A percentile compares a stretch with the other conserved stretches of the same genome.
phyloP scores from a whole-genome alignment of 1,140 invertebrate species.

The Hylaeus anthracinus region DNA sequence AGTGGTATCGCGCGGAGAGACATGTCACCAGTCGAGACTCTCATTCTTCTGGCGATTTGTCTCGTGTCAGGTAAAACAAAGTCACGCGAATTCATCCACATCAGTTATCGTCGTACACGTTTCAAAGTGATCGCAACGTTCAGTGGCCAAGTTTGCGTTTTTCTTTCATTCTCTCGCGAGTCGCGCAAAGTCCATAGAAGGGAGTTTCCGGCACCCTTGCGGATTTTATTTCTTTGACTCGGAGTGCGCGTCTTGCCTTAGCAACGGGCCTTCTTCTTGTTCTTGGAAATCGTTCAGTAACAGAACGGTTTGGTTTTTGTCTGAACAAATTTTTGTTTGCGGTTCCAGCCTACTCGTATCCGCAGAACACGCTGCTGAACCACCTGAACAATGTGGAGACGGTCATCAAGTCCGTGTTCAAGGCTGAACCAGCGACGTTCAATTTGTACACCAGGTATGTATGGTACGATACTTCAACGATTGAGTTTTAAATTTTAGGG shows the following conservation, averaged over 20 bases:
- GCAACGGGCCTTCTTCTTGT: no score
- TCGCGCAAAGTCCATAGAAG: no score
- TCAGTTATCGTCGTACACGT: not conserved
- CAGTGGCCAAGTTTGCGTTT: not conserved
- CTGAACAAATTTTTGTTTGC: constrained; percentile 10
- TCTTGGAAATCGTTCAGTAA: no score
- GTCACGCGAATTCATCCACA: not conserved
- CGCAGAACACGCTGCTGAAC: constrained; percentile 64
- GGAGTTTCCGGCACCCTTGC: no score
- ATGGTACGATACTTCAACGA: not conserved
- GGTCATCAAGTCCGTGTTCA: constrained; percentile 61
- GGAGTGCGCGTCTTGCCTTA: no score
- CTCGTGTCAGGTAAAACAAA: constrained; percentile 54
- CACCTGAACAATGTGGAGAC: constrained; percentile 67
- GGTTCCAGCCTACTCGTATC: constrained; percentile 48
- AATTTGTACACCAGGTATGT: constrained; percentile 71
- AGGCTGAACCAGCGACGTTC: constrained; percentile 69
- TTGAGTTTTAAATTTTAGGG: no score
- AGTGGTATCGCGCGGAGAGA: constrained; percentile 48
- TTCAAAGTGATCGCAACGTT: not conserved
- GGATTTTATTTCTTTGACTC: no score
- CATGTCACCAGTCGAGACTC: constrained; percentile 52
- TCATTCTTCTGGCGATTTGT: constrained; percentile 47
- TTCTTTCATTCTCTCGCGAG: not conserved
- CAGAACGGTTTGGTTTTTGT: not conserved